Conservation (phyloP, 92 coral and sea anemone species). For the Diadumene lineata region DNA sequence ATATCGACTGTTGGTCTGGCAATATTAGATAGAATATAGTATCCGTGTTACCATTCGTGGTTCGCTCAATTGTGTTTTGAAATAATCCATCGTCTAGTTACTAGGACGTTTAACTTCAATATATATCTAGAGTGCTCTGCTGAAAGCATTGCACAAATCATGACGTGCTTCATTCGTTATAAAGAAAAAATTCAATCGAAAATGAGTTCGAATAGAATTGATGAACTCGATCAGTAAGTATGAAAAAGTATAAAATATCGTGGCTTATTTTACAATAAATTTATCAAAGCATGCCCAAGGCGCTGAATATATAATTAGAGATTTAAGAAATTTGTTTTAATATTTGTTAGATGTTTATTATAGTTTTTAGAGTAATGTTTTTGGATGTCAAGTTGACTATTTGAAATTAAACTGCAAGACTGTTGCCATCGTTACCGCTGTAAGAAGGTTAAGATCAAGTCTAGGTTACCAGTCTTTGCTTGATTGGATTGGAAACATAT, state of each 20-base stretch:
- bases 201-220: background rate
- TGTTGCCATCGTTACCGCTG: background rate
- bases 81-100: constrained; percentile 6
- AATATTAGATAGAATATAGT: constrained; percentile 18
- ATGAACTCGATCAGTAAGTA: constrained; percentile 21
- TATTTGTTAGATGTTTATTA: constrained; percentile 12
- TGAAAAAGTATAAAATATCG: constrained; percentile 24
- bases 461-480: constrained; percentile 1
- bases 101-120: background rate
- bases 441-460: background rate
- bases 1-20: no score
- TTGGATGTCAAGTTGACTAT: constrained; percentile 2
- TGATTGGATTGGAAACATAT: background rate
- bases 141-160: background rate
- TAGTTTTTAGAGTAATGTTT: constrained; percentile 16
- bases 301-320: constrained; percentile 15
- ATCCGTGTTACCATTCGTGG: constrained; percentile 25
- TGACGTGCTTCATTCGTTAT: constrained; percentile 23
- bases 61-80: constrained; percentile 14
- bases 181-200: constrained; percentile 3
- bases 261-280: constrained; percentile 35
- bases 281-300: constrained; percentile 41
- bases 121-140: background rate
- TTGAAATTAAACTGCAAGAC: background rate
- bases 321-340: constrained; percentile 3